Percentiles rank a stretch among this genome's conserved stretches.
These are phyloP conservation scores for Gallinago jamesoni DNA, from an alignment of 2,113 vertebrate genomes.

Conservation along the genomic window DNA sequence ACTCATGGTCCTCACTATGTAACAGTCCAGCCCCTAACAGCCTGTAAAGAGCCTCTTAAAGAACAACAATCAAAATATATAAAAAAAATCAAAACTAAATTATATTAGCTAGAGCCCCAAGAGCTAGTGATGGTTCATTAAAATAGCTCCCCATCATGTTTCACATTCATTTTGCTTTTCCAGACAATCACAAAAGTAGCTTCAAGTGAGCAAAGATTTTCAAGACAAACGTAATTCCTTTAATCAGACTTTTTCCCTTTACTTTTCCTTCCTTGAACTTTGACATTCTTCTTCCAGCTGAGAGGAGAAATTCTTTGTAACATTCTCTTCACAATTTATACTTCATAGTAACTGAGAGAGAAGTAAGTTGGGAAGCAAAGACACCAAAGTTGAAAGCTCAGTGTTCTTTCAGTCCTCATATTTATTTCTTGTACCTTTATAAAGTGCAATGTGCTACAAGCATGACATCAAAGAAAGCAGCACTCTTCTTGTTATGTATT, in stretches of 20 bases:
- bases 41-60: not conserved
- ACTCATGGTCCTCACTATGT: not conserved
- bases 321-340: not conserved
- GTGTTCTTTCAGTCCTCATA: not conserved
- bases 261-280: constrained; percentile 13
- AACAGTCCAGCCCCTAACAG: not conserved
- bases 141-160: not conserved
- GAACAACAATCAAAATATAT: not conserved
- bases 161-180: not conserved
- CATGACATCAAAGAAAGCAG: constrained; percentile 14
- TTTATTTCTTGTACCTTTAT: constrained; percentile 2
- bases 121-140: not conserved
- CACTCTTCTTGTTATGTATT: not conserved
- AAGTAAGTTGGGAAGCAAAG: not conserved
- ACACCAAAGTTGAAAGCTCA: constrained; percentile 24
- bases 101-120: not conserved
- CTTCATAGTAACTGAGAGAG: not conserved
- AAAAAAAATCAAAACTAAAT: not conserved
- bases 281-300: not conserved
- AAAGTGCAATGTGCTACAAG: not conserved
- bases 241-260: not conserved
- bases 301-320: not conserved
- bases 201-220: not conserved
- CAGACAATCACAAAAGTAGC: not conserved
- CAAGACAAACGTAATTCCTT: not conserved